Base-by-base conservation (phyloP, 2,113 vertebrate genomes). In the Choloepus hoffmanni region DNA sequence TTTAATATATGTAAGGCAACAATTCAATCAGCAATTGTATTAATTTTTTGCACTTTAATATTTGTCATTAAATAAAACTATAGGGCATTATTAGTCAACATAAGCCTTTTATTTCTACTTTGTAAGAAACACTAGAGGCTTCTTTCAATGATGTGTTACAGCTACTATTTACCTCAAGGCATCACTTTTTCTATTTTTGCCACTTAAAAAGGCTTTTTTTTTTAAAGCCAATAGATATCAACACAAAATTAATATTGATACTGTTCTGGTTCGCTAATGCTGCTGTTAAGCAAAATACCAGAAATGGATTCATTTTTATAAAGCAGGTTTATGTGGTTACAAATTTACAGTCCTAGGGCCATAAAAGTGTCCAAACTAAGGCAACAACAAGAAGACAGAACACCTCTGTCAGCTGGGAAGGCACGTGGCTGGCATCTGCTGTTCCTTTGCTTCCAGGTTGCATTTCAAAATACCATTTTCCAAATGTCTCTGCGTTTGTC, bases 1-100 rank as follows among this genome's bases (percentile, higher is more conserved):
- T 58, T 5, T 60, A 88, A 45, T 33, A 72, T 40, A 84, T 13
- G 87, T 36, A 85, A 68, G 15, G 24, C 30, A 90, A 90, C 90
- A 19, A 21, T 36, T 92, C 77, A 85, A 85, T 36, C 15, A 85
- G 58, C 28, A 95, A 76, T 85, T 72, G 3, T 36, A 83, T 85
- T 24, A 85, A 26, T 88, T 76, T 72, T 60, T 15, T 45, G 68
- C 33, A 84, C n/a, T 45, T 76, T 95, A 82, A 67, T 23, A 92
- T 36, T 62, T 87, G 36, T 67, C 48, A 85, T 55, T 90, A 92
- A 95, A 89, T 67, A 95, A 95, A 96, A 90, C 77, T 50, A 90
- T 67, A 73, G 23, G 50, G 26, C 10, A 86, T 85, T 77, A 55
- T n/a, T 74, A 60, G 50, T 68, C 48, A 90, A 85, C 43, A 73